Base-by-base conservation (phyloP, 2,797 vertebrate species). In the Mormyrops boulengeri region DNA sequence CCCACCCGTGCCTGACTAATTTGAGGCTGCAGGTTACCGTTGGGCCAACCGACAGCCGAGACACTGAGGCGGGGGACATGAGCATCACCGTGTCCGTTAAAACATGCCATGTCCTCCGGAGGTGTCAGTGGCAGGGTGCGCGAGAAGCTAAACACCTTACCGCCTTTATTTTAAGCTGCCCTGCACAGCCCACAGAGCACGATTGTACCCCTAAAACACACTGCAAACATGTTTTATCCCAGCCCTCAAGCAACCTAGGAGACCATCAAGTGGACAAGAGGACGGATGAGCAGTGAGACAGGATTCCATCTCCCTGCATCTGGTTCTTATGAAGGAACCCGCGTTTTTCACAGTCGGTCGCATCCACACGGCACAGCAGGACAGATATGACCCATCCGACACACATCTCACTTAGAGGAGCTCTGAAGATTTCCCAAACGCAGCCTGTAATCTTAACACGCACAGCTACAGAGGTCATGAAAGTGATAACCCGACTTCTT, bases 1-100 rank as follows among this genome's bases (percentile, higher is more conserved):
- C 4, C 94, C 93, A 93, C 12, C 4, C 86, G 4, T 26, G 22
- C 9, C 57, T 88, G 94, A 96, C 95, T 97, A 97, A 98, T 97
- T 98, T 97, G 93, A 96, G 95, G 95, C 95, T 94, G 92, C 91
- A 92, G 92, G 95, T 93, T 94, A 93, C 94, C 69, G 91, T 92
- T 87, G 91, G 91, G 93, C 92, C 92, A 89, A 89, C 5, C 69
- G 30, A 14, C 14, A 41, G 93, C 91, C 93, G 88, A 94, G 93
- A 93, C 92, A 90, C 91, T 66, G 89, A 93, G 93, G 12, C 34
- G 22, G 69, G 69, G 26, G 69, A 17, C 14, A 14, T 19, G 69
- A 77, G 30, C 3, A 11, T 22, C 62, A 34, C 8, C 0, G 26
- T 26, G 62, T 26, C 14, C 11, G 12, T 77, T 77, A 17, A 34